Evolutionary conservation across 2,113 vertebrate genomes (phyloP).

Genomic region (Melanocharis versteri): DNA sequence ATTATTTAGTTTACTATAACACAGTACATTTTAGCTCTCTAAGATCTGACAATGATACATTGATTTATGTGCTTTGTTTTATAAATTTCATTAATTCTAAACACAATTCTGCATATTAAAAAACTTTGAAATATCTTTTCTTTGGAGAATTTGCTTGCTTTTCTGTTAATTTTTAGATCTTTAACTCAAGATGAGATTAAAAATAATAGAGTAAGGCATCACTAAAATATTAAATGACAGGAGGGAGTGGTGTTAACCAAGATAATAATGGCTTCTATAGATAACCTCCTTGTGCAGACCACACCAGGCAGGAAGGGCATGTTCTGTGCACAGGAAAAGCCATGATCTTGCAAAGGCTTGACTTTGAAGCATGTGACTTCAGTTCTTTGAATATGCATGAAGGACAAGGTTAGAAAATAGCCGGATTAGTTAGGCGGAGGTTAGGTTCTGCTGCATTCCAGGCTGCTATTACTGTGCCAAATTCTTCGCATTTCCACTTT

Average conservation of each 20-base stretch:
- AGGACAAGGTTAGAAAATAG: slow-evolving; percentile 12
- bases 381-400: background rate
- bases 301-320: background rate
- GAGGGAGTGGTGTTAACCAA: background rate
- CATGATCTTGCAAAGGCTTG: background rate
- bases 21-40: background rate
- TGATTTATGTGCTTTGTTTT: background rate
- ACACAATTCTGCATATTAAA: background rate
- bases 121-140: background rate
- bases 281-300: background rate
- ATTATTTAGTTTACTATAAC: background rate
- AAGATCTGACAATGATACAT: background rate
- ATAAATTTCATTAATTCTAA: background rate
- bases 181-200: background rate
- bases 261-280: background rate
- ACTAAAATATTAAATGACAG: background rate
- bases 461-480: background rate
- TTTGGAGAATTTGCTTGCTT: background rate
- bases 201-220: background rate
- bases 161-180: background rate
- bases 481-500: background rate
- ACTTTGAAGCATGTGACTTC: background rate
- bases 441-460: slow-evolving; percentile 10
- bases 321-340: background rate
- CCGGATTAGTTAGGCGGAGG: background rate